Percentiles rank a stretch among this genome's conserved stretches.
Evolutionary conservation across 2,797 vertebrate genomes (phyloP).

Genomic region (Sitta carolinensis): DNA sequence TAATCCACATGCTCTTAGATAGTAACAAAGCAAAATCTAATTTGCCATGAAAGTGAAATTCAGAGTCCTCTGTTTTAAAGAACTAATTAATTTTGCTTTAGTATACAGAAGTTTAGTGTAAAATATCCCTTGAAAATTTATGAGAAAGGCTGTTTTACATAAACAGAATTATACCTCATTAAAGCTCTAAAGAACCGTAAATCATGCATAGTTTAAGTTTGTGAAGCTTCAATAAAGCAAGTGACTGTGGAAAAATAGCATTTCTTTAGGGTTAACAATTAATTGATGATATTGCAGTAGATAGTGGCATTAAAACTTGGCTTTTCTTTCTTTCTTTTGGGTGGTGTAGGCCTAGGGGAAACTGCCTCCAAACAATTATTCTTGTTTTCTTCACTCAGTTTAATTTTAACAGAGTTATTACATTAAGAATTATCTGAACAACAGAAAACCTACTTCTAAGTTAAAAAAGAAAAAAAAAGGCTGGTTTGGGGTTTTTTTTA

Average conservation of each 20-base stretch:
- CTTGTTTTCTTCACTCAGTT: background rate
- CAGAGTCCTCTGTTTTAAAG: background rate
- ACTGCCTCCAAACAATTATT: background rate
- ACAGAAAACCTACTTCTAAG: background rate
- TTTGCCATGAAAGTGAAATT: conserved; percentile 30
- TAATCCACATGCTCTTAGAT: background rate
- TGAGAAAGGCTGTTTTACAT: background rate
- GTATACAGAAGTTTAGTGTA: background rate
- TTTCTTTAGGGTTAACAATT: background rate
- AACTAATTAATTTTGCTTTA: conserved; percentile 42
- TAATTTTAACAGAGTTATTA: background rate
- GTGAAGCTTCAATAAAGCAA: background rate
- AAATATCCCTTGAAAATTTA: conserved; percentile 23
- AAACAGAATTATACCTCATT: background rate
- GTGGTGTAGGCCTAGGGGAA: background rate
- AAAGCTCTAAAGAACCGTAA: background rate
- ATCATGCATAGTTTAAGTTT: background rate
- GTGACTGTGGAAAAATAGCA: background rate
- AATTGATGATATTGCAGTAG: background rate
- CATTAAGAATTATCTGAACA: background rate
- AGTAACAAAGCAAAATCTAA: conserved; percentile 10
- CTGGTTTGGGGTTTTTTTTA: background rate
- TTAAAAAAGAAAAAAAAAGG: background rate
- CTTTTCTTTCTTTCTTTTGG: background rate
- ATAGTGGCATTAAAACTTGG: background rate